Base-by-base conservation (phyloP, 2,797 vertebrate species). In the Anisognathus igniventris region DNA sequence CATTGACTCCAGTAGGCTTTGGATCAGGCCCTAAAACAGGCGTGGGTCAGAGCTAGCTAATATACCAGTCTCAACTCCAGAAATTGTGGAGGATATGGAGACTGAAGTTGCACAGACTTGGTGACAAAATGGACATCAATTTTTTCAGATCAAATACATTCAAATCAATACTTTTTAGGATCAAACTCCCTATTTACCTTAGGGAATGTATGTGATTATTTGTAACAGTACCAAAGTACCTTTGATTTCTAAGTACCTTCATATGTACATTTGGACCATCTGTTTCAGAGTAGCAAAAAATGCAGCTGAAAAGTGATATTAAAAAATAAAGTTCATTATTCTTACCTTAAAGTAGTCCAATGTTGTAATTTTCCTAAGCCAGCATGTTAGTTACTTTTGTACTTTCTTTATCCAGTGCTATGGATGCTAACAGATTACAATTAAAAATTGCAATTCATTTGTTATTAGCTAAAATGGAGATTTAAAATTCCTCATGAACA, bases 1-100 rank as follows among this genome's bases (percentile, higher is more conserved):
- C 81, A 47, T 56, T 84, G 75, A 90, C 73, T 94, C 50, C 50
- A 68, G 61, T 1, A 54, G 54, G 82, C 50, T 95, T 94, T 93
- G 92, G 82, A 95, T 93, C 87, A 92, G 68, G 92, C 95, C 95
- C 95, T 95, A 96, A 92, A 96, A 93, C 94, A 94, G 95, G 92
- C 95, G 19, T 73, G 82, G 81, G 58, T 44, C 68, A 76, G 80
- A 87, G 50, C 80, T 70, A 82, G 62, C 42, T 77, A 31, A 74
- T 39, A 20, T 7, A 50, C 33, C 86, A 94, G 76, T 90, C 92
- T 92, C 37, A 0, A 5, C 53, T 72, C 78, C 78, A 58, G 37
- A 71, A 68, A 31, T 2, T 24, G 22, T 16, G 82, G 56, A 68
- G 62, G 58, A 47, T 48, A 45, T 27, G 75, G 78, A 93, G 93